Evolutionary conservation across 2,113 vertebrate genomes (phyloP), one percentile per base, ranked within the genome.

Genomic region (Corythoichthys intestinalis): DNA sequence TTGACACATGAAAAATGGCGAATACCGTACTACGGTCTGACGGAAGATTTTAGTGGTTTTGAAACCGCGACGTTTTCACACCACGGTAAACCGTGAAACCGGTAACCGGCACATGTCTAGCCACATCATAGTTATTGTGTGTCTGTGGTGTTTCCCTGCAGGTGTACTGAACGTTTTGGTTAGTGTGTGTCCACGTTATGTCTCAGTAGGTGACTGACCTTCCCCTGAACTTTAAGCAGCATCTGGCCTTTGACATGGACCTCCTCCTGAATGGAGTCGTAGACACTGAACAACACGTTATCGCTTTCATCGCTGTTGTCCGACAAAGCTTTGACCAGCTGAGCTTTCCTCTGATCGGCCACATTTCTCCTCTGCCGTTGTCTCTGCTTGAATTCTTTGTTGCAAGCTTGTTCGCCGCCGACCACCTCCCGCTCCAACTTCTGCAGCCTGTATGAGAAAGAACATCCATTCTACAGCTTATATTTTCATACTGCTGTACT

Each of bases 181-280:
- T 9, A 59, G 12, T 6, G 0, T 7, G 48, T 4, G 28, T 37
- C 11, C 10, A 35, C 11, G 38, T 62, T 41, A 3, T 62, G 37
- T 38, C 15, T 10, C 17, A 28, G 20, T 28, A 28, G 6, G 41
- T 17, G 35, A 39, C 85, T 78, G 76, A 96, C 94, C 93, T 95
- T 96, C 59, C 81, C 89, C 83, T 96, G 94, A 66, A 93, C 85
- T 82, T 89, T 94, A 80, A 93, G 88, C 85, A 97, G 83, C 10
- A 92, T 82, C 56, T 90, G 93, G 85, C 77, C 93, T 83, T 96
- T 95, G 78, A 91, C 94, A 54, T 86, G 68, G 13, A 94, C 88
- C 76, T 98, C 93, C 56, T 96, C 93, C 85, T 96, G 95, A 79
- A 94, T 95, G 75, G 96, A 96, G 78, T 95, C 85, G 0, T 94